Base-by-base conservation (phyloP, 92 coral and sea anemone species). In the Paragorgia papillata region DNA sequence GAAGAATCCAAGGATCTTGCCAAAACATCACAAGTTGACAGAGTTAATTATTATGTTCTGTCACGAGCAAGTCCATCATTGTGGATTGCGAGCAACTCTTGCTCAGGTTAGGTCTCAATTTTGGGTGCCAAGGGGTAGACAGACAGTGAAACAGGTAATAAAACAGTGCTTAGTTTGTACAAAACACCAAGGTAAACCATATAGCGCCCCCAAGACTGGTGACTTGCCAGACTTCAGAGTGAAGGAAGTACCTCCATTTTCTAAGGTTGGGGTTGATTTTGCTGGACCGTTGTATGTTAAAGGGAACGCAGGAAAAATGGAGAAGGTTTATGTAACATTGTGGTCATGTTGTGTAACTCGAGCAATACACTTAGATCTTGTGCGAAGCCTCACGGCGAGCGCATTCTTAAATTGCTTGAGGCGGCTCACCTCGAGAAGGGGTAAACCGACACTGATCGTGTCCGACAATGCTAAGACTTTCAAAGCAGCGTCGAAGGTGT, bases 31-130 rank as follows among this genome's bases (percentile, higher is more conserved):
- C 62, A 7, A 13, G 31, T 8, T 76, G 0, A 77, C 75, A 13
- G 29, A 6, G 20, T 40, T 79, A 18, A 28, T 79, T 17, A 79
- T 79, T 4, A 64, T 50, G 21, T 63, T 43, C 13, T 79, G 83
- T 32, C 83, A 34, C n/a, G n/a, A n/a, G n/a, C n/a, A n/a, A n/a
- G n/a, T n/a, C n/a, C n/a, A n/a, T n/a, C n/a, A n/a, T n/a, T n/a
- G n/a, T n/a, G n/a, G n/a, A n/a, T n/a, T n/a, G n/a, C 26, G 12
- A 32, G 12, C 50, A 26, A 26, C 13, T 24, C 57, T 84, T 84
- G 84, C 80, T 9, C 69, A 69, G 48, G 84, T 80, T 1, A n/a
- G 80, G 17, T 84, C n/a, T n/a, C n/a, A n/a, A n/a, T n/a, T n/a
- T n/a, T n/a, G n/a, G n/a, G n/a, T n/a, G n/a, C n/a, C n/a, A n/a